Evolutionary conservation across 1,140 invertebrate species (phyloP).

Genomic region (Lasaia peninsularis): DNA sequence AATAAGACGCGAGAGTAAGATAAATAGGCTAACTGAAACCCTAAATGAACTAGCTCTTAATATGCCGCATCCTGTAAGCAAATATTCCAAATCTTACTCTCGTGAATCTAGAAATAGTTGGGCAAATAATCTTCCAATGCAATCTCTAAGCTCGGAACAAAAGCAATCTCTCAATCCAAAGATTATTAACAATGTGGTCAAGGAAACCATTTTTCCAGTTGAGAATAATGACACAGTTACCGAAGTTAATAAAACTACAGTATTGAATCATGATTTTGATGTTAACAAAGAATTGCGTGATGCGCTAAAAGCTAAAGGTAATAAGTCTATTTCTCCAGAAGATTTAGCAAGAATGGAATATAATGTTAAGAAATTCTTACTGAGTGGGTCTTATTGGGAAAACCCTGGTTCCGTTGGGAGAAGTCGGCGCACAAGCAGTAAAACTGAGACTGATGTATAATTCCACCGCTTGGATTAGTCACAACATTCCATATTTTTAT

Average conservation of each 20-base stretch:
- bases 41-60: slow-evolving; percentile 62
- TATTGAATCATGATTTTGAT: slow-evolving; percentile 28
- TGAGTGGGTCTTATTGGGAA: slow-evolving; percentile 79
- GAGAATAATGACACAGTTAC: slow-evolving; percentile 55
- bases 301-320: slow-evolving; percentile 40
- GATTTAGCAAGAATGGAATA: slow-evolving; percentile 81
- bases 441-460: slow-evolving; percentile 78
- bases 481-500: slow-evolving; percentile 42
- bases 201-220: slow-evolving; percentile 66
- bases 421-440: slow-evolving; percentile 72
- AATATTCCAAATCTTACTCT: slow-evolving; percentile 56
- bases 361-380: slow-evolving; percentile 80
- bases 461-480: slow-evolving; percentile 41
- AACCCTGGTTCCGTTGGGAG: slow-evolving; percentile 46
- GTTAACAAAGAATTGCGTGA: slow-evolving; percentile 46
- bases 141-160: slow-evolving; percentile 32
- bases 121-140: slow-evolving; percentile 40
- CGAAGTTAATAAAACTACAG: slow-evolving; percentile 39
- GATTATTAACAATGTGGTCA: slow-evolving; percentile 45
- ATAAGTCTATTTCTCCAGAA: slow-evolving; percentile 60
- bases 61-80: slow-evolving; percentile 69
- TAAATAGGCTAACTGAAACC: slow-evolving; percentile 60
- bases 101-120: slow-evolving; percentile 50
- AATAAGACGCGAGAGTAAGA: slow-evolving; percentile 51
- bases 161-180: slow-evolving; percentile 33